Evolutionary conservation across 2,888 invertebrate genomes (phyloP), one percentile per base, ranked within the genome.

Genomic region (Nephrotoma appendiculata): DNA sequence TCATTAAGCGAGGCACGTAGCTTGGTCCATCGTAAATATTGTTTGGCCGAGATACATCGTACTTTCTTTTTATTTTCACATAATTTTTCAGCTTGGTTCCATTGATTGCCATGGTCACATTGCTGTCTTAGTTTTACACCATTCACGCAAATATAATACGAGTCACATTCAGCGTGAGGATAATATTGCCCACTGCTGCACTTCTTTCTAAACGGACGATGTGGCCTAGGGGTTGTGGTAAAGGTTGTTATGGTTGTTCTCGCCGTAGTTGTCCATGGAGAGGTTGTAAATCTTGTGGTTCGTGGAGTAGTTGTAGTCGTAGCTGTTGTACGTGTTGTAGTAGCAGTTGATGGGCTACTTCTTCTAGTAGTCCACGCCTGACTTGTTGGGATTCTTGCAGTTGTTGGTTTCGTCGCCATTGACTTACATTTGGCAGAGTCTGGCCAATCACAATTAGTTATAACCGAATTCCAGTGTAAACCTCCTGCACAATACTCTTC

Each of bases 401-500:
- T 84, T 42, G 84, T 84, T 41, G 42, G 84, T 41, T 84, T n/a
- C 15, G n/a, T 0, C n/a, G 6, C 86, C 86, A 31, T 31, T 86
- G 86, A 43, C 48, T 87, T 90, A 89, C 97, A 97, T 89, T 95
- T 94, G 0, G 96, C 96, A 48, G 92, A 93, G 84, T 92, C 92
- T 0, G 97, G 97, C 97, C 97, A 97, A 90, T 97, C 97, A 89
- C 97, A 97, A 83, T 95, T 93, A 71, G 93, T 93, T 86, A 92
- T 92, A 0, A 92, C 89, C 41, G 92, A 91, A 88, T 96, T 96
- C 96, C 96, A 97, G 90, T 97, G 96, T 84, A 97, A 91, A 4
- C 96, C 96, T 0, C 95, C 95, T 0, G 96, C 95, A 89, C 97
- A 97, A 88, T 93, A 93, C 88, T 96, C 95, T 88, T 94, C 95